Evolutionary conservation across 2,888 invertebrate genomes (phyloP), one percentile per base, ranked within the genome.

Genomic region (Schizotus pectinicornis): DNA sequence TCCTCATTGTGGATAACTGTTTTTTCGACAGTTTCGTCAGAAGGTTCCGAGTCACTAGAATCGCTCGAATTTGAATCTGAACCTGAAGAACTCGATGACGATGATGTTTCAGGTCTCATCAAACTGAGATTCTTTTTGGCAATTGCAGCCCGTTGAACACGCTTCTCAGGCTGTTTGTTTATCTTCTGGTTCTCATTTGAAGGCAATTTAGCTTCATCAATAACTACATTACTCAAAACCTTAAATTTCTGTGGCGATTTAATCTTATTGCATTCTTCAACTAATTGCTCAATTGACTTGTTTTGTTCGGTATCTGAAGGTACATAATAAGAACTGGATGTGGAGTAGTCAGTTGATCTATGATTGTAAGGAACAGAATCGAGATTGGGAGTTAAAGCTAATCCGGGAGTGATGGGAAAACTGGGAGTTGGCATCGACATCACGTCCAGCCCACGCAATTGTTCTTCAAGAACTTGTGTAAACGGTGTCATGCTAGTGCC

Each of bases 261-360:
- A 3, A 35, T 41, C 13, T 1, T 63, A 30, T 67, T 69, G 39
- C 73, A 73, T 55, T 77, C 75, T 62, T 76, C 73, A 13, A 78
- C 52, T n/a, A 71, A 56, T 14, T 68, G 63, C 56, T 78, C 78
- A 6, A 69, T 46, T 3, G 65, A 66, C 52, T 62, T 67, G 42
- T 45, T 49, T 57, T 77, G 78, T 62, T 79, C 79, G 6, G 67
- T 71, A 61, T 79, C 79, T 0, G 77, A 77, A 7, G 79, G 79
- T 62, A 77, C 75, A 59, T 79, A 79, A 64, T 79, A 79, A 0
- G 78, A 78, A 60, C 77, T 78, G 1, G 76, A 74, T 2, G 78
- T 76, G 1, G 79, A 79, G 66, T 79, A 79, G 70, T 79, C 79
- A 0, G 79, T 79, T 1, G 72, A 71, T 35, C 78, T 64, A 51